Percentiles rank a stretch among this genome's conserved stretches.
phyloP scores from a whole-genome alignment of 2,113 vertebrate species.

The Malurus melanocephalus region DNA sequence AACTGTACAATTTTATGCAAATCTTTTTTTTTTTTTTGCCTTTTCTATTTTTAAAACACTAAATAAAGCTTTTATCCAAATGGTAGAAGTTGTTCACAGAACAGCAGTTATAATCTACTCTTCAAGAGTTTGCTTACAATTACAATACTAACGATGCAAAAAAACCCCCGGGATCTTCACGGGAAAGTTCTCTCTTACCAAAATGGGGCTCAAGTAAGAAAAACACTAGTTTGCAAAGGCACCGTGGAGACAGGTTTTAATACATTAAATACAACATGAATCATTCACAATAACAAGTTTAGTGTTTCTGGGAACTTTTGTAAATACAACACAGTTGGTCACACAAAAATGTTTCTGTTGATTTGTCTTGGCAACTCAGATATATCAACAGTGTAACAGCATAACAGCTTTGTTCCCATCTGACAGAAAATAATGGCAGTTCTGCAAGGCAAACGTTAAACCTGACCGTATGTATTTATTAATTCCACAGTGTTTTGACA shows the following conservation, averaged over 20 bases:
- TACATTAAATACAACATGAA: constrained; percentile 77
- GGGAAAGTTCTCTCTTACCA: constrained; percentile 62
- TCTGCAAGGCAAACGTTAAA: constrained; percentile 82
- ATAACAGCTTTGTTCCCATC: constrained; percentile 83
- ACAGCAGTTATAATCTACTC: constrained; percentile 75
- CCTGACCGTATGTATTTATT: constrained; percentile 85
- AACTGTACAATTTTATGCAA: constrained; percentile 49
- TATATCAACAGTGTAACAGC: constrained; percentile 81
- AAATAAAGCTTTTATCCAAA: constrained; percentile 45
- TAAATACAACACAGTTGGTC: constrained; percentile 84
- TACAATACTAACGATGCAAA: constrained; percentile 47
- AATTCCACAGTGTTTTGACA: constrained; percentile 85
- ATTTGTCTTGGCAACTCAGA: constrained; percentile 83
- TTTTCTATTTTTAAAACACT: constrained; percentile 10
- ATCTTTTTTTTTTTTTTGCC: background rate
- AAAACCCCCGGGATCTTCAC: background rate
- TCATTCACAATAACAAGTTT: constrained; percentile 81
- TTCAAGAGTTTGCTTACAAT: constrained; percentile 76
- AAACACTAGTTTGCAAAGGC: constrained; percentile 75
- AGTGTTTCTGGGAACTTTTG: constrained; percentile 80
- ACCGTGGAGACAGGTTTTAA: constrained; percentile 79
- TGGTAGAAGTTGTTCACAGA: constrained; percentile 76
- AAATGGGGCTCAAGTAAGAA: constrained; percentile 70
- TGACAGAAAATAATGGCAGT: constrained; percentile 84
- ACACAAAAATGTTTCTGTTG: constrained; percentile 82